Evolutionary conservation across 1,140 invertebrate species (phyloP).

Genomic region (Eriosoma lanigerum): DNA sequence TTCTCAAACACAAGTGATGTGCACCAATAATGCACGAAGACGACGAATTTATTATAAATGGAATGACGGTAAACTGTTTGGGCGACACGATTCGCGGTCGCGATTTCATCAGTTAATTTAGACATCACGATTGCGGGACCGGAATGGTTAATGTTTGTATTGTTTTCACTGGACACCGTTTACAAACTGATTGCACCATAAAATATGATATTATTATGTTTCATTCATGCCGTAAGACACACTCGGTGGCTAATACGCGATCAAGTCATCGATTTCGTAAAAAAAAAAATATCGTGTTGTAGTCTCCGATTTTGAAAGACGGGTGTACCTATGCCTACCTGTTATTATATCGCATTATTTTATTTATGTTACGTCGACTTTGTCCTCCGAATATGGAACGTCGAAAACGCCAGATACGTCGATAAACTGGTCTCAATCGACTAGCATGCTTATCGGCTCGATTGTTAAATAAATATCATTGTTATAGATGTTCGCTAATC

Average conservation of each 20-base stretch:
- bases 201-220: conserved; percentile 14
- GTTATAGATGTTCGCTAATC: too few species aligned
- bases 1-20: not conserved
- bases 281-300: not conserved
- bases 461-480: too few species aligned
- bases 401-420: too few species aligned
- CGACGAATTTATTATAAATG: not conserved
- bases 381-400: too few species aligned
- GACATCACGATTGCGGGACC: conserved; percentile 33
- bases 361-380: too few species aligned
- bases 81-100: not conserved
- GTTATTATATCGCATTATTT: too few species aligned
- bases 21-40: not conserved
- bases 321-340: too few species aligned
- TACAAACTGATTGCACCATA: conserved; percentile 30
- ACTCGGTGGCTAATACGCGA: not conserved
- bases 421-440: too few species aligned
- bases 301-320: not conserved
- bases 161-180: conserved; percentile 40
- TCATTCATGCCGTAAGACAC: conserved; percentile 23
- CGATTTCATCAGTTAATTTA: conserved; percentile 32
- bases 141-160: conserved; percentile 45
- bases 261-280: conserved; percentile 31
- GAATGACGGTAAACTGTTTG: not conserved
- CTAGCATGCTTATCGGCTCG: too few species aligned